Base-by-base conservation (phyloP, 2,797 vertebrate genomes). In the Aeoliscus strigatus region DNA sequence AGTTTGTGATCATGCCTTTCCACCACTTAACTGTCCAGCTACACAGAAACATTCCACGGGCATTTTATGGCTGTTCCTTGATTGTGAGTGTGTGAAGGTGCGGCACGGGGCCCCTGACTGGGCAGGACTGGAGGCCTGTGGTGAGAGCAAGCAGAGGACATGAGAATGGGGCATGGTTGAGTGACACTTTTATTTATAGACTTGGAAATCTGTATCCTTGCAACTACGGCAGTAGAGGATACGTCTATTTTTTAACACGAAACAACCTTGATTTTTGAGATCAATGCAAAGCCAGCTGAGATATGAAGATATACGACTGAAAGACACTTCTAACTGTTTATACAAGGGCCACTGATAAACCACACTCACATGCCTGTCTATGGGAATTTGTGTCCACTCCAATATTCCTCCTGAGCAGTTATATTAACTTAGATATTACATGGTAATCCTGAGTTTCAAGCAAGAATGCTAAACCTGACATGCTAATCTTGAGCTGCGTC, bases 111-210 rank as follows among this genome's bases (percentile, higher is more conserved):
- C 62, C 74, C 75, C 67, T 51, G 44, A 41, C 40, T 60, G 60
- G 29, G 71, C 54, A 33, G 51, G 6, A 58, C 51, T 59, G 49
- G 51, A 74, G 62, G 56, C 73, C 79, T 81, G 76, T 53, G 57
- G 76, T 59, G 80, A 84, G 79, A 77, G 79, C 80, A 80, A 75
- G 71, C 72, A 82, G 77, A 84, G 77, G 80, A 84, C 81, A 83
- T 75, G 75, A 79, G 75, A 78, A 73, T 60, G 56, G 70, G 77
- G 75, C 75, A 80, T 83, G 77, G 77, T 69, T 80, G 77, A 82
- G 58, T 79, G 83, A 80, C 79, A 82, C 58, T 52, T 42, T 79
- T 81, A 85, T 85, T 85, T 81, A 83, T 63, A 62, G 60, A 48
- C 64, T 39, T 55, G 61, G 57, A 78, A 52, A 46, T 60, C 52